Percentiles rank a stretch among this genome's conserved stretches.
These are phyloP conservation scores for Hemaris fuciformis DNA, from an alignment of 2,888 invertebrate species.

Conservation along the genomic window DNA sequence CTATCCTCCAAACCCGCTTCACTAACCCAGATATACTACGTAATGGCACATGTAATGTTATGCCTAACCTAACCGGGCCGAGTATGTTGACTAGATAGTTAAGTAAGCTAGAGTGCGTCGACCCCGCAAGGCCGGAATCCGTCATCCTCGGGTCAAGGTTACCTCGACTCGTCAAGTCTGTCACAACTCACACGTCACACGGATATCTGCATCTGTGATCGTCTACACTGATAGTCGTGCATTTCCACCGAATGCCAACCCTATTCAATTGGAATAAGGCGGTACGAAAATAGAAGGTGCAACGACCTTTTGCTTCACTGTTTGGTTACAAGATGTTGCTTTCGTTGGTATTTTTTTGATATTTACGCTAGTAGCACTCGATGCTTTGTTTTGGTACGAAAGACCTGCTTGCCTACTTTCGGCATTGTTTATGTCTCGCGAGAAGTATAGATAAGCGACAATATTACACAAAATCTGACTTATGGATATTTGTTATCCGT, in stretches of 20 bases:
- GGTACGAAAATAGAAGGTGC: conserved; percentile 63
- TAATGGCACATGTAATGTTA: conserved; percentile 11
- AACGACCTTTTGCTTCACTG: conserved; percentile 61
- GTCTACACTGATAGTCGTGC: conserved; percentile 68
- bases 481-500: background rate
- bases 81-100: conserved; percentile 54
- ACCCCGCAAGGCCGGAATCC: conserved; percentile 78
- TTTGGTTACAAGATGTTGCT: conserved; percentile 66
- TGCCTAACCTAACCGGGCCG: conserved; percentile 23
- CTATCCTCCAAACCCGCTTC: conserved; percentile 5
- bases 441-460: conserved; percentile 4
- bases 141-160: conserved; percentile 77
- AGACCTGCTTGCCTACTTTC: conserved; percentile 4
- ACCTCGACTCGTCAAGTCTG: conserved; percentile 56
- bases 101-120: conserved; percentile 59
- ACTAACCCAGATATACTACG: conserved; percentile 7
- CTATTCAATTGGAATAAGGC: conserved; percentile 54
- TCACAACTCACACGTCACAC: conserved; percentile 66
- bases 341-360: conserved; percentile 60
- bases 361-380: background rate
- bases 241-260: conserved; percentile 49
- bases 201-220: conserved; percentile 76
- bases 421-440: background rate
- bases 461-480: background rate
- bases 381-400: background rate